Conservation (phyloP, 2,113 vertebrate species). For the Xenopus laevis region DNA sequence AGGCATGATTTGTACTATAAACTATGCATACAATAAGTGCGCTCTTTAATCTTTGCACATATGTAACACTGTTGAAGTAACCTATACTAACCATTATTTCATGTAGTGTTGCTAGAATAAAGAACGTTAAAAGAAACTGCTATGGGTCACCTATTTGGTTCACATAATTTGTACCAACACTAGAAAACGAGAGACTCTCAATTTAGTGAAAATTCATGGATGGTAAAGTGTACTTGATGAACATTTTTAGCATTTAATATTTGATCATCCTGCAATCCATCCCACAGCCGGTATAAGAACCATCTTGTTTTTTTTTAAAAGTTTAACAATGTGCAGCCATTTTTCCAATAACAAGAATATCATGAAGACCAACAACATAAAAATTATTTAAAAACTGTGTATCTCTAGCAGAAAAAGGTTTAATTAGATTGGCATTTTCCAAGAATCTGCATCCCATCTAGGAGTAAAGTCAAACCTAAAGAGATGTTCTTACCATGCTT, state of each 20-base stretch:
- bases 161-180: too few species aligned
- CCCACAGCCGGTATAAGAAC: constrained; percentile 67
- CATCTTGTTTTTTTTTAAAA: constrained; percentile 45
- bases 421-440: constrained; percentile 16
- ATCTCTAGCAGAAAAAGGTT: constrained; percentile 30
- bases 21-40: too few species aligned
- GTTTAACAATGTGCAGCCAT: too few species aligned
- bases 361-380: neutral
- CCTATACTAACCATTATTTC: neutral
- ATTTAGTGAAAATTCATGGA: neutral
- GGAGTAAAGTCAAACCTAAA: constrained; percentile 64
- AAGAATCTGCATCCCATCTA: constrained; percentile 31
- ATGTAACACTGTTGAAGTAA: too few species aligned
- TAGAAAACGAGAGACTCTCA: neutral
- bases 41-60: too few species aligned
- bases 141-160: too few species aligned
- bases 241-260: too few species aligned
- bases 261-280: constrained; percentile 18
- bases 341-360: neutral
- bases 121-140: too few species aligned
- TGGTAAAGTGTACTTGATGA: too few species aligned
- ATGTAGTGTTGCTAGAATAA: neutral
- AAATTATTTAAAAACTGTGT: neutral
- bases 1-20: too few species aligned
- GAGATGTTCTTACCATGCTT: constrained; percentile 93